Evolutionary conservation across 1,140 invertebrate genomes (phyloP).

Genomic region (Drosophila saltans): DNA sequence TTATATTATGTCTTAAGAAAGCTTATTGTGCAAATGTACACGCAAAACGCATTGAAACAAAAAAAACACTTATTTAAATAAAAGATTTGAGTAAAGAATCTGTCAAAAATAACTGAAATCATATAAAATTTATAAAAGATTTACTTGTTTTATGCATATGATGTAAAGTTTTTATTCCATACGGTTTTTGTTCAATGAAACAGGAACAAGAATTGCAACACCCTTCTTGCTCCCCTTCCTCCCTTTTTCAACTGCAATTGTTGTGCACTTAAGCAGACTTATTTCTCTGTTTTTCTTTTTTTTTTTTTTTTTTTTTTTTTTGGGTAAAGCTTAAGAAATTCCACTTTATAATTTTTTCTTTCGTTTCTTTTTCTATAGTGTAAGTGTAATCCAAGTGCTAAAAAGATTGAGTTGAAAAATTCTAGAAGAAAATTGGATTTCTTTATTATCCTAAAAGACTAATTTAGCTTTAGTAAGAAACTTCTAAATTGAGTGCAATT

Average conservation of each 20-base stretch:
- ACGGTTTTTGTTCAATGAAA: no score
- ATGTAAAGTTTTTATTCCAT: no score
- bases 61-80: constrained; percentile 67
- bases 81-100: constrained; percentile 67
- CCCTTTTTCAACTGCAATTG: constrained; percentile 25
- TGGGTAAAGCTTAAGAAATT: constrained; percentile 11
- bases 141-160: no score
- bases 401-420: not conserved
- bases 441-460: constrained; percentile 9
- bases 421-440: constrained; percentile 9
- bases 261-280: constrained; percentile 21
- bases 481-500: not conserved
- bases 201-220: no score
- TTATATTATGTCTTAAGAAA: constrained; percentile 64
- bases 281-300: not conserved
- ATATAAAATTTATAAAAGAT: no score
- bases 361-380: not conserved
- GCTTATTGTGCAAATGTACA: constrained; percentile 80
- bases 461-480: not conserved
- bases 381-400: not conserved
- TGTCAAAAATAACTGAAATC: not conserved
- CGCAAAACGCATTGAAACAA: constrained; percentile 67
- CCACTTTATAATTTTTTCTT: constrained; percentile 2
- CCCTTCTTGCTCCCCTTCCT: not conserved
- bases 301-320: not conserved